Base-by-base conservation (phyloP, 2,113 vertebrate species). In the Prochilodus magdalenae region DNA sequence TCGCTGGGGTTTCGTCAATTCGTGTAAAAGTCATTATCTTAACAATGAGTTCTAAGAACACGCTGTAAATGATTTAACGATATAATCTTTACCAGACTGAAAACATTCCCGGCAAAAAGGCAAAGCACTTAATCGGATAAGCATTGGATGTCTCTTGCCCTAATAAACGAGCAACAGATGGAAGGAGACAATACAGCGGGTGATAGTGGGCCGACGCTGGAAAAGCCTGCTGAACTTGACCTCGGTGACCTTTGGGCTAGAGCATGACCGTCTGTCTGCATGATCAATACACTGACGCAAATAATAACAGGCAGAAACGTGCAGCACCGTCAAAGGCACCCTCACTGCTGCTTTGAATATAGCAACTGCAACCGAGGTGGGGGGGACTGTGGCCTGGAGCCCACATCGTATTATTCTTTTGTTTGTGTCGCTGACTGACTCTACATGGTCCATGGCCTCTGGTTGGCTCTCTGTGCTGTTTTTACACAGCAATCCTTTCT, bases 181-280 rank as follows among this genome's bases (percentile, higher is more conserved):
- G 76, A 75, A 53, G 81, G 36, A 33, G 18, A 63, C 70, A 22
- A 66, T 44, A 40, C 10, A 47, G 29, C 20, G 33, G 57, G 20
- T 12, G 47, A 30, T 40, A 33, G 15, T 24, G 26, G 1, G 65
- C 30, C 36, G 20, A 40, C 3, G 18, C 24, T 40, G 57, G 27
- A 22, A 20, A 51, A 55, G 74, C 40, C 65, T 66, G 63, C 14
- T 87, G 84, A 87, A 87, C 85, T 86, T 88, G 84, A 84, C 76
- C 85, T 77, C 24, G 3, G 22, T 60, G 63, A 84, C 62, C 73
- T 70, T 6, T 24, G 11, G 33, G 44, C 20, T 16, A 22, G 8
- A 29, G 24, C 1, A 22, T n/a, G 24, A 29, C 49, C 62, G 22
- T n/a, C 55, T 30, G 47, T 33, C 20, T 47, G 62, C 0, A 10